Base-by-base conservation (phyloP, 2,888 invertebrate species). In the Lasiommata megera region DNA sequence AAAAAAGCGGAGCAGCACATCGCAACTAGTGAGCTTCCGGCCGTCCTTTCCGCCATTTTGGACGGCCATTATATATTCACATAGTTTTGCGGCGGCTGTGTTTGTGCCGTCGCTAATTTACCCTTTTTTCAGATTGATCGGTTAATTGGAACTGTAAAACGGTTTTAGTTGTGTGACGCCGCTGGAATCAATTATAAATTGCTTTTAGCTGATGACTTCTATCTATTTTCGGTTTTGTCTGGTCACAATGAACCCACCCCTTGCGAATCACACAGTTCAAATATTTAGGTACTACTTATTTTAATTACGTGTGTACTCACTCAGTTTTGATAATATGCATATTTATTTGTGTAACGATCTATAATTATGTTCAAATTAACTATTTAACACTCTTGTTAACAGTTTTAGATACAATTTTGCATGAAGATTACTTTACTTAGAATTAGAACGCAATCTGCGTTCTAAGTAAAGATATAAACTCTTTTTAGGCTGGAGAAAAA, bases 1-100 rank as follows among this genome's bases (percentile, higher is more conserved):
- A n/a, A 16, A 47, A 12, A 14, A 12, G 17, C 52, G 40, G 31
- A 37, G 36, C 59, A 41, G 7, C 17, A 31, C 3, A 17, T 7
- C 34, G n/a, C 7, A 23, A n/a, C 50, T 34, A 41, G 57, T 50
- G 23, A 28, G 57, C 56, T 44, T 51, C 43, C 43, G 55, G 57
- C 38, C 28, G 56, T 62, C 67, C 68, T 68, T 68, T 67, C 64
- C 57, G 64, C 66, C 69, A 74, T 76, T 75, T 73, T 64, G 72
- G 67, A 65, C 63, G 64, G 48, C 67, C 71, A 74, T 76, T 72
- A 74, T 69, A 67, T 69, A 74, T 75, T 68, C 67, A 71, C 64
- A 64, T 71, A 48, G 67, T 66, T 66, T 9, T 36, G 66, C 60
- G 69, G 68, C 55, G 60, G 47, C 65, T 65, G 67, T 72, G 57